Conservation (phyloP, 1,140 invertebrate species). For the Lucilia sericata region DNA sequence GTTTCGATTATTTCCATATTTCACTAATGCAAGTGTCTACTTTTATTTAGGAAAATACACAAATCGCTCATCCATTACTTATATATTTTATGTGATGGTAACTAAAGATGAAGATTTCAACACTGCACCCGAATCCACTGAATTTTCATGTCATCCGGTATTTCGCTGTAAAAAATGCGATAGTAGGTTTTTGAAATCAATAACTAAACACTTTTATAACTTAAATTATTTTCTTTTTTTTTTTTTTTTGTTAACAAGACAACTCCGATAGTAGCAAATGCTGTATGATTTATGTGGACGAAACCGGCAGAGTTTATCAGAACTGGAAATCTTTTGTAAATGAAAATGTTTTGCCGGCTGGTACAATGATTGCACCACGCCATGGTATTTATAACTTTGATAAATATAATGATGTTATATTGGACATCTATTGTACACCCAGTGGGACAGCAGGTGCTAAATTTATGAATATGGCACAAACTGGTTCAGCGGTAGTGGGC, state of each 20-base stretch:
- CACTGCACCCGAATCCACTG: conserved; percentile 51
- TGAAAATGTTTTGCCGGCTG: conserved; percentile 56
- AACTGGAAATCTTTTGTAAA: conserved; percentile 57
- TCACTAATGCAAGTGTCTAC: not conserved
- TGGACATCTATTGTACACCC: conserved; percentile 51
- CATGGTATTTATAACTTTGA: conserved; percentile 57
- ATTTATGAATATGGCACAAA: conserved; percentile 49
- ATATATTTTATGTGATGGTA: conserved; percentile 63
- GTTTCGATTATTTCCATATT: not conserved
- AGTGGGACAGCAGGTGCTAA: conserved; percentile 30
- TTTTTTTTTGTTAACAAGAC: too few species aligned
- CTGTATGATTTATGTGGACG: conserved; percentile 63
- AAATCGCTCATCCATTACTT: conserved; percentile 55
- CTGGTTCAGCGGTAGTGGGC: conserved; percentile 50
- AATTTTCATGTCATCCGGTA: conserved; percentile 58
- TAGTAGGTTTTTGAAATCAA: conserved; percentile 32
- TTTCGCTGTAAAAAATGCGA: conserved; percentile 60
- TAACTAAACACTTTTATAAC: too few species aligned
- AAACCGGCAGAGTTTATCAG: conserved; percentile 57
- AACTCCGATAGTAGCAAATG: conserved; percentile 49
- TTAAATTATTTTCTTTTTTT: too few species aligned
- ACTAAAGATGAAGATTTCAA: conserved; percentile 50
- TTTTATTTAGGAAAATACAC: conserved; percentile 57
- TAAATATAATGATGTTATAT: conserved; percentile 30
- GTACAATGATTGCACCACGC: conserved; percentile 58